Base-by-base conservation (phyloP, 1,140 invertebrate genomes). In the Drosophila ficusphila region DNA sequence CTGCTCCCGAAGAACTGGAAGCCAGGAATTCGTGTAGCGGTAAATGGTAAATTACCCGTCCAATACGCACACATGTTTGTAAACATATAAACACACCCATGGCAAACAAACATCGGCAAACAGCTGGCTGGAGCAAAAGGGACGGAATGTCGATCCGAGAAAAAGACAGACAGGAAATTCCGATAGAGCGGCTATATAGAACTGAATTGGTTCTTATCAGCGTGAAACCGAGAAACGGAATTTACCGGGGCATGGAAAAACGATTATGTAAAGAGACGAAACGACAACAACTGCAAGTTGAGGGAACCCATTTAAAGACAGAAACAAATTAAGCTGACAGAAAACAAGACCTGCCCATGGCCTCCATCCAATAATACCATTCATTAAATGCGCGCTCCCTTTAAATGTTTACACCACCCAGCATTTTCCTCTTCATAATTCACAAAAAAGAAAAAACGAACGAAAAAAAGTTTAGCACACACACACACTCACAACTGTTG, bases 251-350 rank as follows among this genome's bases (percentile, higher is more conserved):
- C 62, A 81, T 81, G 81, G 81, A 81, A 88, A 88, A 74, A 42
- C 73, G 82, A 86, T 86, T 86, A 86, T 86, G 81, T 86, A 86
- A 86, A 86, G 48, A 65, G 19, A 19, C 25, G 18, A 9, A 19
- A 36, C 18, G 14, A 57, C 54, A 69, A 69, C 25, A 48, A 38
- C 60, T 47, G 34, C 23, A 38, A 18, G 19, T 36, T 38, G 39
- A 42, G 58, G 27, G 56, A 62, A 18, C 57, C 9, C 18, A 41
- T 41, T 21, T 12, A 60, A 41, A 27, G 23, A 34, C 34, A 33
- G 65, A 54, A 73, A 73, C 67, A 76, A 79, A 86, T 81, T 86
- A 56, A 85, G 60, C 51, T 53, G 64, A 75, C 61, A 81, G 53
- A 56, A 34, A 46, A 41, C 47, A 65, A 39, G 70, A 70, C 56